A percentile compares a stretch with the other conserved stretches of the same genome.
Conservation (phyloP, 2,113 vertebrate species). For the Maccullochella peelii region DNA sequence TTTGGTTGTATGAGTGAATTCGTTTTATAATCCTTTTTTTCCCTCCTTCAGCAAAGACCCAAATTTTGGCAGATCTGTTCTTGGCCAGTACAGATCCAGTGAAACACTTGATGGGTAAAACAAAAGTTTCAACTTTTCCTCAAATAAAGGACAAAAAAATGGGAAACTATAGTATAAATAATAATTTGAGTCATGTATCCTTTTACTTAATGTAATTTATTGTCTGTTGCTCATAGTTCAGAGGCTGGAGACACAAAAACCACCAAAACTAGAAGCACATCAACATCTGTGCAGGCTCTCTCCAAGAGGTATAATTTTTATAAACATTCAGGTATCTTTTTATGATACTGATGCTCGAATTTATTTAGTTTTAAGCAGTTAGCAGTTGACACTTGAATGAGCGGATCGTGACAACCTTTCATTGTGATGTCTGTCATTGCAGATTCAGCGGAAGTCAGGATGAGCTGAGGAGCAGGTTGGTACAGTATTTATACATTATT, state of each 20-base stretch:
- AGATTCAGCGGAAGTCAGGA: constrained; percentile 76
- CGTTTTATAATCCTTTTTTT: constrained; percentile 13
- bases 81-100: constrained; percentile 59
- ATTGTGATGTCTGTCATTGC: constrained; percentile 37
- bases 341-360: background rate
- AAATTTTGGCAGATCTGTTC: constrained; percentile 87
- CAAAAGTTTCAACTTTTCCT: background rate
- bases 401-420: background rate
- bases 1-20: background rate
- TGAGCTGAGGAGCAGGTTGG: constrained; percentile 69
- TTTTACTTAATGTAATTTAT: background rate
- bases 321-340: background rate
- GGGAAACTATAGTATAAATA: background rate
- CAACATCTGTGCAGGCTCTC: constrained; percentile 74
- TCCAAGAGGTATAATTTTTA: constrained; percentile 70
- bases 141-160: background rate
- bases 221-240: constrained; percentile 41
- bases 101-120: constrained; percentile 74
- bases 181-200: background rate
- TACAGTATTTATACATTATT: background rate
- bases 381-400: background rate
- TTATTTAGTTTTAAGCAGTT: background rate
- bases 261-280: constrained; percentile 11
- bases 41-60: constrained; percentile 85
- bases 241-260: constrained; percentile 38